These are phyloP conservation scores for Oreocharis arfaki DNA, from an alignment of 2,113 vertebrate species.

Conservation along the genomic window DNA sequence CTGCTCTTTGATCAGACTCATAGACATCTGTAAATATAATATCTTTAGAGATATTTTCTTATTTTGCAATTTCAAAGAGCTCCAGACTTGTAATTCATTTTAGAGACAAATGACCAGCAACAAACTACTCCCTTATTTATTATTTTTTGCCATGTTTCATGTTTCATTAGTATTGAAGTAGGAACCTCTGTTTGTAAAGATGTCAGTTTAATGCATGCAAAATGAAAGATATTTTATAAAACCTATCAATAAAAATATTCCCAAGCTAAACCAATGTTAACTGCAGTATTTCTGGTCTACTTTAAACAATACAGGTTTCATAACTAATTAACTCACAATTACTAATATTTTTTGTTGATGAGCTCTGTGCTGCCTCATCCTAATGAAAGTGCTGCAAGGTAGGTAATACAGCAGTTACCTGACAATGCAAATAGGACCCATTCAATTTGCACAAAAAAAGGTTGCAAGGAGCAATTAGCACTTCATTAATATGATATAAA, in stretches of 20 bases:
- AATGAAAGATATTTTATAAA: background rate
- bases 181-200: background rate
- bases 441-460: conserved; percentile 64
- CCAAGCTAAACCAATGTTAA: background rate
- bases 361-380: conserved; percentile 22
- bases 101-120: background rate
- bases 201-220: background rate
- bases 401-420: conserved; percentile 21
- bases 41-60: background rate
- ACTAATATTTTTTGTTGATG: conserved; percentile 37
- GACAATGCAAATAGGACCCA: conserved; percentile 37
- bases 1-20: background rate
- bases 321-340: conserved; percentile 48
- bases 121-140: background rate
- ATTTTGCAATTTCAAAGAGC: background rate
- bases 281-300: background rate
- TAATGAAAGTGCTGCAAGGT: conserved; percentile 44
- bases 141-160: background rate
- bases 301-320: conserved; percentile 6
- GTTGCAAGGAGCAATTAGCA: conserved; percentile 67
- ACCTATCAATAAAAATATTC: conserved; percentile 1
- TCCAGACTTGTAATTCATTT: background rate
- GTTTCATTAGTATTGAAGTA: background rate
- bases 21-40: background rate
- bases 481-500: conserved; percentile 71